These are phyloP conservation scores for Mus spicilegus DNA, from an alignment of 2,113 vertebrate genomes.

Conservation along the genomic window DNA sequence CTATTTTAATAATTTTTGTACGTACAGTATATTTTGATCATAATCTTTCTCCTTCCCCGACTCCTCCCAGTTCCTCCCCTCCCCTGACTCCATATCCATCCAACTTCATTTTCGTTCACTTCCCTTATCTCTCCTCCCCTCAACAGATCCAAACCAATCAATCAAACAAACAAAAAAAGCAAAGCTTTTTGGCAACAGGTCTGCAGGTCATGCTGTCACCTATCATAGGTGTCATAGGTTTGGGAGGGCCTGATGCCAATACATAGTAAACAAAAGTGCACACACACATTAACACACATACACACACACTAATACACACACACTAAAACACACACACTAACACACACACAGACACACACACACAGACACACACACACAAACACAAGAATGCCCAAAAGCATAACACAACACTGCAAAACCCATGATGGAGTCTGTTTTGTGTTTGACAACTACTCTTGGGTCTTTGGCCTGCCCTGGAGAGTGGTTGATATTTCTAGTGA, in stretches of 20 bases:
- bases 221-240: no score
- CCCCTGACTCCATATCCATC: neutral
- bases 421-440: neutral
- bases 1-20: no score
- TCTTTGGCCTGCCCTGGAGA: neutral
- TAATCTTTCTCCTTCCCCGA: neutral
- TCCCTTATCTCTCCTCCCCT: neutral
- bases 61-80: no score
- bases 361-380: neutral
- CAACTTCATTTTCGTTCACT: neutral
- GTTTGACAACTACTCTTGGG: neutral
- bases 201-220: no score
- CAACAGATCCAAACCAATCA: neutral
- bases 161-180: neutral
- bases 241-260: no score
- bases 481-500: no score
- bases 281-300: neutral
- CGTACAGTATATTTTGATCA: neutral
- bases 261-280: no score
- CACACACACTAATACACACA: neutral
- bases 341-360: neutral
- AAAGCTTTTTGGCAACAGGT: no score
- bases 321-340: neutral
- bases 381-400: neutral
- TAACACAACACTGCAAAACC: neutral